Conservation (phyloP, 1,140 invertebrate genomes). For the Polypedilum pembai region DNA sequence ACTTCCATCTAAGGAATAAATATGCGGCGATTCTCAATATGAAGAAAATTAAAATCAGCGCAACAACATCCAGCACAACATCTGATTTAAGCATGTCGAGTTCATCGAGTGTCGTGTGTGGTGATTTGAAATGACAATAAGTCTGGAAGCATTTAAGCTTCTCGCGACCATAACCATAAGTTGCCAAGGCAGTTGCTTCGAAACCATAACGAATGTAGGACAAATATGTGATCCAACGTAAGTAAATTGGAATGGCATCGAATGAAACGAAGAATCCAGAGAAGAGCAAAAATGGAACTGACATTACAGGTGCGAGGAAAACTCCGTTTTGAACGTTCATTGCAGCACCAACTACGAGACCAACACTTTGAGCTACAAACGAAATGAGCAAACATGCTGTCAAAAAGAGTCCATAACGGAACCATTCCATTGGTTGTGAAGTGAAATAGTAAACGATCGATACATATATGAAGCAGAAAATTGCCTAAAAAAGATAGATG, state of each 20-base stretch:
- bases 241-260: conserved; percentile 88
- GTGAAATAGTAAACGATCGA: conserved; percentile 93
- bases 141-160: conserved; percentile 70
- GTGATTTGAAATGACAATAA: conserved; percentile 86
- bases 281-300: conserved; percentile 89
- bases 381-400: conserved; percentile 82
- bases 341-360: conserved; percentile 88
- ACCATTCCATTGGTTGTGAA: conserved; percentile 76
- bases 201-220: conserved; percentile 95
- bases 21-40: conserved; percentile 80
- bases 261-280: conserved; percentile 96
- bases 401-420: conserved; percentile 83
- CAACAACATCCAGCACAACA: conserved; percentile 70
- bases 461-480: conserved; percentile 87
- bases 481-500: conserved; percentile 50
- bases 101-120: conserved; percentile 82
- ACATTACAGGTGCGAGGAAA: conserved; percentile 91
- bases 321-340: conserved; percentile 92
- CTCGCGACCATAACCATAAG: conserved; percentile 77
- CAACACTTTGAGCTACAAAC: conserved; percentile 91
- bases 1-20: conserved; percentile 85
- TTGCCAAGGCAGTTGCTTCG: conserved; percentile 87
- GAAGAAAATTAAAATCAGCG: conserved; percentile 80
- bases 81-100: conserved; percentile 72
- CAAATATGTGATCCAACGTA: conserved; percentile 92